Percentiles rank a stretch among this genome's conserved stretches.
phyloP scores from a whole-genome alignment of 2,113 vertebrate genomes.

The Gobiocypris rarus region DNA sequence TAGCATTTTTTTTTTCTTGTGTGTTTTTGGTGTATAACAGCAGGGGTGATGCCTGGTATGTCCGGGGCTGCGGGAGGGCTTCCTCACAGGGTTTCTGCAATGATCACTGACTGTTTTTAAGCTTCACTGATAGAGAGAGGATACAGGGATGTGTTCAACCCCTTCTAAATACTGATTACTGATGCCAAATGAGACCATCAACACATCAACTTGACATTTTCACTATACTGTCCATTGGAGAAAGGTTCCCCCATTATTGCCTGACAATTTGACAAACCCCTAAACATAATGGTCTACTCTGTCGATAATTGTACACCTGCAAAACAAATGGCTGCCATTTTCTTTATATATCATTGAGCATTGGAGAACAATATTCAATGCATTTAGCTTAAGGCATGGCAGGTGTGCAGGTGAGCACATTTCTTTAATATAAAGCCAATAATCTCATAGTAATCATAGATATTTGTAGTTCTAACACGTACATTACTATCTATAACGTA shows the following conservation, averaged over 20 bases:
- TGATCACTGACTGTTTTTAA: constrained; percentile 48
- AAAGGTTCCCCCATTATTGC: not conserved
- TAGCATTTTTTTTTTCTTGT: constrained; percentile 17
- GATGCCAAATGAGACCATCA: not conserved
- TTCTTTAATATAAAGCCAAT: not conserved
- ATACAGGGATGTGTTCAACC: constrained; percentile 28
- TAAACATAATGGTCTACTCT: not conserved
- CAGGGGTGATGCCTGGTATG: constrained; percentile 41
- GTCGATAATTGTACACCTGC: not conserved
- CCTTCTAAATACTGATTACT: constrained; percentile 27
- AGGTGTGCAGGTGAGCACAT: not conserved
- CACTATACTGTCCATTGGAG: not conserved
- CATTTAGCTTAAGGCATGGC: not conserved
- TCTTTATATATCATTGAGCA: not conserved
- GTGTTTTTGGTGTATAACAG: constrained; percentile 22
- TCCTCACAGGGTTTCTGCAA: constrained; percentile 37
- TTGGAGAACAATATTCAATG: not conserved
- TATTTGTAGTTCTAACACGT: not conserved
- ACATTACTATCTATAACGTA: not conserved
- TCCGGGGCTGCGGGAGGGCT: constrained; percentile 31
- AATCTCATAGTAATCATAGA: not conserved
- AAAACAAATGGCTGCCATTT: constrained; percentile 2
- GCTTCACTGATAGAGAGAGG: constrained; percentile 28
- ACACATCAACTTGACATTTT: not conserved
- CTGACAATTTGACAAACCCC: not conserved